A percentile compares a stretch with the other conserved stretches of the same genome.
phyloP scores from a whole-genome alignment of 2,888 invertebrate species.

The Polydrusus tereticollis region DNA sequence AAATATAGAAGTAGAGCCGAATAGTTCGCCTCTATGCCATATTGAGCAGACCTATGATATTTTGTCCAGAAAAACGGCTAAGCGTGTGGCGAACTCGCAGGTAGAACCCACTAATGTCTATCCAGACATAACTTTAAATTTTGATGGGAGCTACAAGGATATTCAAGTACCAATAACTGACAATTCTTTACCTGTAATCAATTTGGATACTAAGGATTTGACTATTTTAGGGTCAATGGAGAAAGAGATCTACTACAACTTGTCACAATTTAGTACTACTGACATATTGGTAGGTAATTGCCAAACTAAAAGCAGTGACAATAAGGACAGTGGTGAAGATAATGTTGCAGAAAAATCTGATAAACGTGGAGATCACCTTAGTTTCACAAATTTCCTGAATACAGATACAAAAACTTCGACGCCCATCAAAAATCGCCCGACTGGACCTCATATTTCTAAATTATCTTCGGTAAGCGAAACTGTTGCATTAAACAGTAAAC shows the following conservation, averaged over 20 bases:
- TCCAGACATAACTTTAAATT: too few species aligned
- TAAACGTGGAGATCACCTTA: neutral
- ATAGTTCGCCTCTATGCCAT: slow-evolving; percentile 15
- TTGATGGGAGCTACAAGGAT: too few species aligned
- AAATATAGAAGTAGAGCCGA: neutral
- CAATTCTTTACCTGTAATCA: neutral
- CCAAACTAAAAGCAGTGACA: neutral
- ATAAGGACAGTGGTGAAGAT: neutral
- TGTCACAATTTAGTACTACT: slow-evolving; percentile 1
- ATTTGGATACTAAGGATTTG: slow-evolving; percentile 24
- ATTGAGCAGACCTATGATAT: slow-evolving; percentile 18
- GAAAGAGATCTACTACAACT: slow-evolving; percentile 9
- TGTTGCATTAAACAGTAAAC: neutral
- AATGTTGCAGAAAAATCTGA: neutral
- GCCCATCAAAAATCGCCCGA: slow-evolving; percentile 1
- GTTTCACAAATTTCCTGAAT: slow-evolving; percentile 20
- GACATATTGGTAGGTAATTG: neutral
- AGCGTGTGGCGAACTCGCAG: neutral
- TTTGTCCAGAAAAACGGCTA: neutral
- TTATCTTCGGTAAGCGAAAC: neutral
- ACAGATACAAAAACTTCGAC: slow-evolving; percentile 17
- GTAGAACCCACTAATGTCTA: neutral
- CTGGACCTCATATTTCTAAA: neutral
- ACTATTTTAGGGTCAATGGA: slow-evolving; percentile 4
- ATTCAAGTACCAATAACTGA: neutral